Percentiles rank a stretch among this genome's conserved stretches.
These are phyloP conservation scores for Drosophila chauvacae DNA, from an alignment of 1,140 invertebrate genomes.

Conservation along the genomic window DNA sequence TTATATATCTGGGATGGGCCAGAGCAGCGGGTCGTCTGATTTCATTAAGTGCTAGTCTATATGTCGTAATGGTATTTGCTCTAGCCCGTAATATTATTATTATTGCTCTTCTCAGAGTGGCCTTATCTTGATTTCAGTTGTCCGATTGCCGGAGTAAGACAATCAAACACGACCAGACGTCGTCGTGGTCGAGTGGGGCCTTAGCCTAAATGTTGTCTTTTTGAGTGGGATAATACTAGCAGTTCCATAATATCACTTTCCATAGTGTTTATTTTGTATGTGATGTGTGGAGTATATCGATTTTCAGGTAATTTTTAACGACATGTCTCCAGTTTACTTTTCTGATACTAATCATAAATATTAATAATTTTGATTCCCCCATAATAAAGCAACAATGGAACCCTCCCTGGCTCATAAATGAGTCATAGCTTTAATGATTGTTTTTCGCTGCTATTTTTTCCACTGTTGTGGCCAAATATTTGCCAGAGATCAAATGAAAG, in stretches of 20 bases:
- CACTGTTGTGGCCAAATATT: conserved; percentile 37
- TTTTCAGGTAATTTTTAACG: no score
- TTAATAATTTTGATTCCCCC: background rate
- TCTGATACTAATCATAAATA: background rate
- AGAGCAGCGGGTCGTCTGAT: conserved; percentile 41
- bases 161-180: conserved; percentile 11
- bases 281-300: background rate
- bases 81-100: conserved; percentile 23
- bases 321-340: background rate
- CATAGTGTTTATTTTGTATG: background rate
- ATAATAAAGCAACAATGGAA: background rate
- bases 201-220: conserved; percentile 7
- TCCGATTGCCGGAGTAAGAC: conserved; percentile 30
- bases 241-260: background rate
- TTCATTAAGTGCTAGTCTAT: conserved; percentile 54
- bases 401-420: conserved; percentile 27
- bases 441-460: conserved; percentile 18
- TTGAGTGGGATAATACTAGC: conserved; percentile 14
- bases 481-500: conserved; percentile 50
- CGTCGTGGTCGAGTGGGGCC: conserved; percentile 24
- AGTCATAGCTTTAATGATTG: conserved; percentile 44
- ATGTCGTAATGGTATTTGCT: conserved; percentile 48
- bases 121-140: conserved; percentile 39
- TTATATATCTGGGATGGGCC: conserved; percentile 33
- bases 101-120: conserved; percentile 17